Percentiles rank a stretch among this genome's conserved stretches.
These are phyloP conservation scores for Pungitius pungitius DNA, from an alignment of 2,113 vertebrate genomes.

Conservation along the genomic window DNA sequence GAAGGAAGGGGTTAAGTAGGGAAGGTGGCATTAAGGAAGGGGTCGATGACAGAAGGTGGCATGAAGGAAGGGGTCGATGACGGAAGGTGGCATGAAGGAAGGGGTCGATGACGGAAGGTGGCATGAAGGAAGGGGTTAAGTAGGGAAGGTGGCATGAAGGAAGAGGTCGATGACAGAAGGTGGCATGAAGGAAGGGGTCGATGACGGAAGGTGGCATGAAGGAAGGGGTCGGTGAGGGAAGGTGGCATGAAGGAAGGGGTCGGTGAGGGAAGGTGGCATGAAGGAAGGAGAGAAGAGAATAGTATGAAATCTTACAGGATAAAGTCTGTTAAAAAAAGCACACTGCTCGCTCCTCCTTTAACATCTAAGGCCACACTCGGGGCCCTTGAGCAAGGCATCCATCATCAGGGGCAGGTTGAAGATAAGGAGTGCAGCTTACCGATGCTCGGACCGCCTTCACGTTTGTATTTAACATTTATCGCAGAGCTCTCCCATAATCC, in stretches of 20 bases:
- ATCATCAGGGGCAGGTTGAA: neutral
- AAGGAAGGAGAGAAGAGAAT: neutral
- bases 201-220: constrained; percentile 5
- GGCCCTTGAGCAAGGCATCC: neutral
- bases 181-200: constrained; percentile 5
- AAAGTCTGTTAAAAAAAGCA: neutral
- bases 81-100: no score
- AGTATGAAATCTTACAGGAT: neutral
- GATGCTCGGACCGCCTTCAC: neutral
- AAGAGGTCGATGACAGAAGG: neutral
- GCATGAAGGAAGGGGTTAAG: neutral
- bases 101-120: no score
- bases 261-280: neutral
- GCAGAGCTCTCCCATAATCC: constrained; percentile 60
- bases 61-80: no score
- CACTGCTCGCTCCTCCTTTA: neutral
- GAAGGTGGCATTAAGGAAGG: neutral
- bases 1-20: neutral
- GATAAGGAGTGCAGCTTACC: neutral
- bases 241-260: neutral
- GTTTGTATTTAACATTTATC: neutral
- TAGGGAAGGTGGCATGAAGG: neutral
- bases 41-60: no score
- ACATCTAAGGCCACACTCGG: neutral
- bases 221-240: constrained; percentile 11